These are phyloP conservation scores for Oreochromis niloticus DNA, from an alignment of 2,113 vertebrate genomes.

Conservation along the genomic window DNA sequence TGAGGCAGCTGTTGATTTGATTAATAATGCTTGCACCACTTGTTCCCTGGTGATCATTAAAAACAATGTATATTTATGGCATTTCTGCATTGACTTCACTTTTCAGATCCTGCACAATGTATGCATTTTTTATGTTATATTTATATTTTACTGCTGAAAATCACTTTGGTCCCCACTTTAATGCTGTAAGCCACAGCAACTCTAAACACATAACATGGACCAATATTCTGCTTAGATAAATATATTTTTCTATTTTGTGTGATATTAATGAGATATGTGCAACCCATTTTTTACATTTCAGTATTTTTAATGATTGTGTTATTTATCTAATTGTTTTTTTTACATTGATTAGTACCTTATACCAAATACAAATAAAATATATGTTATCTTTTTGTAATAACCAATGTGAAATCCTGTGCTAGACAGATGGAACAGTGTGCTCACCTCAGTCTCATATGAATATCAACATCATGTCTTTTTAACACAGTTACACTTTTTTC, in stretches of 20 bases:
- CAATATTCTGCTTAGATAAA: not conserved
- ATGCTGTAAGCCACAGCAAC: accelerated
- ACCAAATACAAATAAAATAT: not conserved
- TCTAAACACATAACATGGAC: not conserved
- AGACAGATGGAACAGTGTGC: accelerated
- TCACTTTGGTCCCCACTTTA: not conserved
- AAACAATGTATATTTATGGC: accelerated
- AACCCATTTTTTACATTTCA: not conserved
- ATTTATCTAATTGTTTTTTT: not conserved
- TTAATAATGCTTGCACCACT: not conserved
- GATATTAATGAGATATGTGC: not conserved
- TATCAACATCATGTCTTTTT: not conserved
- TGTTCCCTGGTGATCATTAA: not conserved
- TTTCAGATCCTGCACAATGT: not conserved
- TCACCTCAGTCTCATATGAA: not conserved
- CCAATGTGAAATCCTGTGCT: not conserved
- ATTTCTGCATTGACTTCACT: not conserved
- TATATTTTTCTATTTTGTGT: accelerated
- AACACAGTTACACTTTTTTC: not conserved
- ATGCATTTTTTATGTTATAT: not conserved
- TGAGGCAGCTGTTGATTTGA: not conserved
- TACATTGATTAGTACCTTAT: not conserved
- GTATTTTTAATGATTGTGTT: not conserved
- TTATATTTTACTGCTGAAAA: not conserved
- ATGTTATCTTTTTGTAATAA: not conserved